Evolutionary conservation across 1,140 invertebrate species (phyloP).

Genomic region (Drosophila ogumai): DNA sequence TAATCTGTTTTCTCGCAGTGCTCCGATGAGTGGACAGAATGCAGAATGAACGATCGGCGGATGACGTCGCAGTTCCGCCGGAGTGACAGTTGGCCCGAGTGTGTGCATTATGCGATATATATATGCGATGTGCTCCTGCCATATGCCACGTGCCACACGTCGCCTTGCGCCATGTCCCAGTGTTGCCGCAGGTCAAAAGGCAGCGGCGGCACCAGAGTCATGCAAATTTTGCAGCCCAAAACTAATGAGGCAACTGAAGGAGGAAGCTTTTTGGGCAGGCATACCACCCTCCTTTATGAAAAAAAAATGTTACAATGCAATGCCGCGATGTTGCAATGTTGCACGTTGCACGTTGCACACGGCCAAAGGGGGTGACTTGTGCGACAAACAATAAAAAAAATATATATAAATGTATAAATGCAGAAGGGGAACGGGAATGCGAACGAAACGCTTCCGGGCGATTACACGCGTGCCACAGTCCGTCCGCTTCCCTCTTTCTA

Average conservation of each 20-base stretch:
- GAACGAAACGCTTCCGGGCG: conserved; percentile 73
- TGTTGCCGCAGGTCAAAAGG: conserved; percentile 55
- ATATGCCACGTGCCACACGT: conserved; percentile 20
- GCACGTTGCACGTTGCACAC: conserved; percentile 19
- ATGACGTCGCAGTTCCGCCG: conserved; percentile 58
- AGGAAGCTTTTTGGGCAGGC: conserved; percentile 13
- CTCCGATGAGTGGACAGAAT: conserved; percentile 64
- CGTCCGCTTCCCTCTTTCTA: conserved; percentile 24
- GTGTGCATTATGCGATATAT: conserved; percentile 21
- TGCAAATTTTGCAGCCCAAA: conserved; percentile 46
- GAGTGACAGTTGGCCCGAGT: conserved; percentile 47
- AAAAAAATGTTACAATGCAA: conserved; percentile 29
- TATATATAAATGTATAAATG: too few relatives aligned
- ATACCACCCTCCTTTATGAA: conserved; percentile 7
- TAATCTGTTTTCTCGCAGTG: neutral
- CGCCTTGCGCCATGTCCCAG: conserved; percentile 1
- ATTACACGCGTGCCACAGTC: conserved; percentile 73
- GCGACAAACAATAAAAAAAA: conserved; percentile 40
- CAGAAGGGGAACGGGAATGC: conserved; percentile 23
- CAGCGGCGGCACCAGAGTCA: conserved; percentile 37
- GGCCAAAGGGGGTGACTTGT: conserved; percentile 42
- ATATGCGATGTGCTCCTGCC: conserved; percentile 2
- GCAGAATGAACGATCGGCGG: conserved; percentile 48
- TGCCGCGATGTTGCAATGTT: conserved; percentile 40
- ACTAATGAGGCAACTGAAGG: conserved; percentile 43